phyloP scores from a whole-genome alignment of 2,888 invertebrate species.

The Yponomeuta sedellus region DNA sequence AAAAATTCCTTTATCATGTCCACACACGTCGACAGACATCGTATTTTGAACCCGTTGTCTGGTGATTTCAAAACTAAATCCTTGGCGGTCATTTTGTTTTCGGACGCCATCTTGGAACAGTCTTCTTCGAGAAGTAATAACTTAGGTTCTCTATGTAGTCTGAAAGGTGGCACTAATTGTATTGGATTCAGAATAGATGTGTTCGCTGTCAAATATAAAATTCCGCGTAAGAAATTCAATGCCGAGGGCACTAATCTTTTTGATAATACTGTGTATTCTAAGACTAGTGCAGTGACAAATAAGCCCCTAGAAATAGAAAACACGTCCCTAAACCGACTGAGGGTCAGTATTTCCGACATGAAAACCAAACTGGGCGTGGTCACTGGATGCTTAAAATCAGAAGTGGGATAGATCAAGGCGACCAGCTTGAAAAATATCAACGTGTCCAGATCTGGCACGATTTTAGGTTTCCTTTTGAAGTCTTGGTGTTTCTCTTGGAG shows the following conservation, averaged over 20 bases:
- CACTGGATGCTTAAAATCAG: slow-evolving; percentile 92
- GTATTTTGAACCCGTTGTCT: slow-evolving; percentile 80
- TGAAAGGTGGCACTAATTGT: slow-evolving; percentile 83
- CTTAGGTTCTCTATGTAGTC: slow-evolving; percentile 69
- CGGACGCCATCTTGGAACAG: slow-evolving; percentile 50
- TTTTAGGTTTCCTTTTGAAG: slow-evolving; percentile 76
- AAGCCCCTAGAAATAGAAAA: slow-evolving; percentile 86
- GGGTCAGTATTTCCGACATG: slow-evolving; percentile 86
- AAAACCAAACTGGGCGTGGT: slow-evolving; percentile 91
- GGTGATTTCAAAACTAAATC: slow-evolving; percentile 75
- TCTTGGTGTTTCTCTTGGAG: slow-evolving; percentile 83
- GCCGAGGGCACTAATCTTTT: slow-evolving; percentile 89
- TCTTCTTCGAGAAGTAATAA: slow-evolving; percentile 76
- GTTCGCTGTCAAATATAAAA: slow-evolving; percentile 83
- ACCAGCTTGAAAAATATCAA: slow-evolving; percentile 89
- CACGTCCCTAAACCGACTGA: slow-evolving; percentile 78
- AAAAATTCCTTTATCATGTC: slow-evolving; percentile 78
- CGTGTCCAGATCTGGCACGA: slow-evolving; percentile 81
- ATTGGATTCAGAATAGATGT: slow-evolving; percentile 76
- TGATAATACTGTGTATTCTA: slow-evolving; percentile 87
- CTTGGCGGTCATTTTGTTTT: slow-evolving; percentile 64
- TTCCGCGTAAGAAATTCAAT: slow-evolving; percentile 86
- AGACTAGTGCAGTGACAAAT: slow-evolving; percentile 82
- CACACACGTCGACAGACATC: slow-evolving; percentile 72
- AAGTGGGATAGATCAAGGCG: slow-evolving; percentile 89